Base-by-base conservation (phyloP, 2,113 vertebrate genomes). In the Thunnus thynnus region DNA sequence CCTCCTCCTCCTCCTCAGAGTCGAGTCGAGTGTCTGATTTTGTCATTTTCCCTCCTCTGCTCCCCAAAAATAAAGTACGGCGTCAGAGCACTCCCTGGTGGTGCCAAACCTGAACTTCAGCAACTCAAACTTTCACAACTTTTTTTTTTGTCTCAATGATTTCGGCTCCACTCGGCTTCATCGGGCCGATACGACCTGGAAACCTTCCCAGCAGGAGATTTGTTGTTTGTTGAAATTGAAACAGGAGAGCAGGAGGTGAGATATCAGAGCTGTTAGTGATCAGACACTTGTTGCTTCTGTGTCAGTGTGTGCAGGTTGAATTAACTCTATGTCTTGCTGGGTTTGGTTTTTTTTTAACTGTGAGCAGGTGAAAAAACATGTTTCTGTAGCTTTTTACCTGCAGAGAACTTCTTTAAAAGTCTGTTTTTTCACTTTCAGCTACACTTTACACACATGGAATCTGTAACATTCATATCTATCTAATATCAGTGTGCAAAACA, bases 41-140 rank as follows among this genome's bases (percentile, higher is more conserved):
- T 71, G 54, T 75, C 14, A 72, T 56, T n/a, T 73, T 60, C 76
- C 72, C 78, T 10, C 70, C 79, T 77, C 48, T 54, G 5, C 22
- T 67, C 67, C 83, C 83, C 12, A 18, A 60, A 88, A 87, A 77
- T 77, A 85, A 91, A 89, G 76, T 86, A 70, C 85, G 32, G 90
- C 90, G 80, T 57, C 87, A 93, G 91, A 95, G 94, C 93, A 82
- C 94, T 93, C 94, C 86, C 94, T 94, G 91, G 91, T 95, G 94
- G 94, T 74, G 62, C 85, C 70, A 82, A 50, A 58, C 55, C 83
- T 90, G 91, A 94, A 95, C 83, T 93, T 93, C 94, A 94, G 18
- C 81, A 64, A 55, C 71, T 78, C 44, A 80, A 93, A 90, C 82
- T 91, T 73, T 16, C 16, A 4, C 41, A 79, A 83, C 70, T 78